These are phyloP conservation scores for Pseudorasbora parva DNA, from an alignment of 2,113 vertebrate genomes.

Conservation along the genomic window DNA sequence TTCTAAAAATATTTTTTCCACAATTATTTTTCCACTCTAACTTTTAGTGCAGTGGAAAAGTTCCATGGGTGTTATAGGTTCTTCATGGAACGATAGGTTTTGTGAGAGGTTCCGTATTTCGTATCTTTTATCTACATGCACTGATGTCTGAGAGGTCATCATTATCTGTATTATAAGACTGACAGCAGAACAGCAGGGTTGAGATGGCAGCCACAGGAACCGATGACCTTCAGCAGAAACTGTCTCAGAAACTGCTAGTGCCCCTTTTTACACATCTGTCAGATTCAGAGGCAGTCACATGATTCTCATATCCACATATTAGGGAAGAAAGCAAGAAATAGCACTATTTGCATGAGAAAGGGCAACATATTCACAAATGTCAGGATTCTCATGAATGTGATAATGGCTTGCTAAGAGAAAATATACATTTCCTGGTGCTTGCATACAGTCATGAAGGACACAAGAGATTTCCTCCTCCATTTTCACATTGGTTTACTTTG, in stretches of 20 bases:
- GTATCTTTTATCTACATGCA: background rate
- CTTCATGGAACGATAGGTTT: background rate
- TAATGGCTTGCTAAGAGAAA: slow-evolving; percentile 6
- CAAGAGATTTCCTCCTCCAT: background rate
- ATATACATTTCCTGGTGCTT: background rate
- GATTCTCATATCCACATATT: background rate
- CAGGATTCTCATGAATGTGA: slow-evolving; percentile 24
- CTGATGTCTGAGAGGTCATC: slow-evolving; percentile 21
- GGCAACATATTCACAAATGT: slow-evolving; percentile 37
- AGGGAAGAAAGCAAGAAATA: slow-evolving; percentile 9
- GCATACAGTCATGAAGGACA: background rate
- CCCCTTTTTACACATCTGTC: slow-evolving; percentile 14
- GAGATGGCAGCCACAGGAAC: slow-evolving; percentile 5
- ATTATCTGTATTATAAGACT: slow-evolving; percentile 23
- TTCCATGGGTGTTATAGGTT: too few species aligned
- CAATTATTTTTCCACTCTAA: too few species aligned
- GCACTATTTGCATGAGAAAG: slow-evolving; percentile 37
- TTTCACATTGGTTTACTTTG: background rate
- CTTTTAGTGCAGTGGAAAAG: too few species aligned
- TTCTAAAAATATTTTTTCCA: too few species aligned
- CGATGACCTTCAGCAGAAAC: slow-evolving; percentile 41
- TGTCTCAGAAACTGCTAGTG: background rate
- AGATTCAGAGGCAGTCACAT: background rate
- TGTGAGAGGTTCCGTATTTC: background rate
- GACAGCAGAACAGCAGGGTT: slow-evolving; percentile 35